phyloP scores from a whole-genome alignment of 2,888 invertebrate species.

The Tiliacea aurago region DNA sequence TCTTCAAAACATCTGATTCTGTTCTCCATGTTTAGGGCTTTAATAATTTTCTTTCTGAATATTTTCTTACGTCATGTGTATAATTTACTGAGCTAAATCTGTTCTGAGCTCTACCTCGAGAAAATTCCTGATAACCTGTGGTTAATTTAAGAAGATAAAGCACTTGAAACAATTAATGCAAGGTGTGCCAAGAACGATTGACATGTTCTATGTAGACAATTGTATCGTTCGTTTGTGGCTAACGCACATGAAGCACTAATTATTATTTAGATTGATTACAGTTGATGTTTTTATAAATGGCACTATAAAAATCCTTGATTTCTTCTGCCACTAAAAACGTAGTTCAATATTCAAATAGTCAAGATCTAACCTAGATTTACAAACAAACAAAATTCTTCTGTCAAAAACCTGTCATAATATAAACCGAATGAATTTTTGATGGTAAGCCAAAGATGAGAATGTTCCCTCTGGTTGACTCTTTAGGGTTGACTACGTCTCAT shows the following conservation, averaged over 20 bases:
- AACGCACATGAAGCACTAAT: constrained; percentile 13
- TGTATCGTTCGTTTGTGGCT: constrained; percentile 1
- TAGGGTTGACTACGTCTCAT: too few species aligned
- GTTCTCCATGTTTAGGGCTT: constrained; percentile 78
- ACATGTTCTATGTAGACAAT: constrained; percentile 38
- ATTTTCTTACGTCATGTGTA: constrained; percentile 4
- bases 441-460: too few species aligned
- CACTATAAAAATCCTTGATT: constrained; percentile 12
- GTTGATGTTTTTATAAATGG: neutral
- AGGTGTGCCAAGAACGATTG: constrained; percentile 60
- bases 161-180: constrained; percentile 38
- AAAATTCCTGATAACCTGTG: constrained; percentile 60
- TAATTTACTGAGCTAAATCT: constrained; percentile 46
- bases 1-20: constrained; percentile 81
- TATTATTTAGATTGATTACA: neutral
- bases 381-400: constrained; percentile 19
- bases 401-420: neutral
- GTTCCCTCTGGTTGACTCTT: too few species aligned
- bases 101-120: constrained; percentile 52
- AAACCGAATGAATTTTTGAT: too few species aligned
- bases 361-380: constrained; percentile 22
- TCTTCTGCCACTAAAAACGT: constrained; percentile 9
- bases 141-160: constrained; percentile 52
- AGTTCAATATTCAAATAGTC: neutral
- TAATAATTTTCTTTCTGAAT: neutral